Conservation (phyloP, 2,888 invertebrate genomes). For the Branchellion lobata region DNA sequence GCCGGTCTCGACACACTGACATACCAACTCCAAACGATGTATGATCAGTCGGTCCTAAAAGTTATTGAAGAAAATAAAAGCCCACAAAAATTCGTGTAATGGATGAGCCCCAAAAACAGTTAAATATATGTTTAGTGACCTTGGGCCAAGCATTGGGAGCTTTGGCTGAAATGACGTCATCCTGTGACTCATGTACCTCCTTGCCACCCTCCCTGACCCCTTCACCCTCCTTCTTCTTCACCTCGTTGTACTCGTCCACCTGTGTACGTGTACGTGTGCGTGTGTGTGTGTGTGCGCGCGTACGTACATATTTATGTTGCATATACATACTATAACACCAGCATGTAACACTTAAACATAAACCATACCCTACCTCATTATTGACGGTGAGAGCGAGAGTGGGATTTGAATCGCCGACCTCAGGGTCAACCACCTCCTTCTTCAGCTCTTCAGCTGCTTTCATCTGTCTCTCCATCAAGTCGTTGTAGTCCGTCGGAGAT, state of each 20-base stretch:
- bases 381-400: constrained; percentile 14
- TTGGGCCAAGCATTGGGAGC: constrained; percentile 42
- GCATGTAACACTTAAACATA: too few species aligned
- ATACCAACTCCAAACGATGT: constrained; percentile 84
- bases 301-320: too few species aligned
- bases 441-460: constrained; percentile 5
- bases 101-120: too few species aligned
- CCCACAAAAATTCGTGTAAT: too few species aligned
- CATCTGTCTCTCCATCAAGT: constrained; percentile 25
- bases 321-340: too few species aligned
- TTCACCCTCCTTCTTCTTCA: constrained; percentile 1
- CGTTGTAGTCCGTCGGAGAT: constrained; percentile 36
- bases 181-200: constrained; percentile 21
- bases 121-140: constrained; percentile 5
- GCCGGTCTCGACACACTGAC: constrained; percentile 85
- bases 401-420: constrained; percentile 20
- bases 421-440: not conserved
- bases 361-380: too few species aligned
- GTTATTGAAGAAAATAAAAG: too few species aligned
- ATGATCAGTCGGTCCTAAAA: constrained; percentile 61
- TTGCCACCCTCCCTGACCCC: constrained; percentile 8
- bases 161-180: not conserved
- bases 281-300: too few species aligned
- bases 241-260: constrained; percentile 21
- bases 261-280: not conserved